Percentiles rank a stretch among this genome's conserved stretches.
These are phyloP conservation scores for Tokudaia tokunoshimensis DNA, from an alignment of 2,797 vertebrate genomes.

Conservation along the genomic window DNA sequence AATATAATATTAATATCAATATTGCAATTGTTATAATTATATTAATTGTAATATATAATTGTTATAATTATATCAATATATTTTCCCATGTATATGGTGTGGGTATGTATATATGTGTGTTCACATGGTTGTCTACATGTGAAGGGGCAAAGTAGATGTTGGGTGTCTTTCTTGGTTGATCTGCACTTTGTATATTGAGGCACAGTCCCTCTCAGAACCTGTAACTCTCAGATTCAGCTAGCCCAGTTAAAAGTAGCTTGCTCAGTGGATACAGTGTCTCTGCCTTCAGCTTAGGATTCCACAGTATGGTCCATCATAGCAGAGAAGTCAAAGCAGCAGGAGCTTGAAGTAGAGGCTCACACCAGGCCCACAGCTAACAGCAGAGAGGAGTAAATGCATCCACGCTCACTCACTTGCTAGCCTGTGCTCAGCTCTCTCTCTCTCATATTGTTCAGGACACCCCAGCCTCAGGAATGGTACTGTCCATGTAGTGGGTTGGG, in stretches of 20 bases:
- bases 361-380: not conserved
- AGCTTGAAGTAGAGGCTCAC: not conserved
- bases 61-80: not conserved
- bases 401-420: not conserved
- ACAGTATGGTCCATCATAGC: rapidly evolving
- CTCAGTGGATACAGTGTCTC: not conserved
- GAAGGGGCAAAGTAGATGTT: not conserved
- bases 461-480: not conserved
- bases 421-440: not conserved
- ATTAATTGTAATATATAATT: too few relatives aligned
- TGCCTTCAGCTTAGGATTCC: not conserved
- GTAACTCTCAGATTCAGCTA: not conserved
- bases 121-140: not conserved
- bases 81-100: not conserved
- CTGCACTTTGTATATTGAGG: not conserved
- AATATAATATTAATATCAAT: slow-evolving; percentile 3
- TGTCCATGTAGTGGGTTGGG: not conserved
- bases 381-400: too few relatives aligned
- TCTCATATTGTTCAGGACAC: not conserved
- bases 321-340: not conserved
- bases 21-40: too few relatives aligned
- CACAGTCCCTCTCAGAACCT: not conserved
- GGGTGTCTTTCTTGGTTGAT: not conserved
- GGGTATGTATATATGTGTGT: not conserved
- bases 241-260: not conserved